Base-by-base conservation (phyloP, 1,140 invertebrate species). In the Lordiphosa stackelbergi region DNA sequence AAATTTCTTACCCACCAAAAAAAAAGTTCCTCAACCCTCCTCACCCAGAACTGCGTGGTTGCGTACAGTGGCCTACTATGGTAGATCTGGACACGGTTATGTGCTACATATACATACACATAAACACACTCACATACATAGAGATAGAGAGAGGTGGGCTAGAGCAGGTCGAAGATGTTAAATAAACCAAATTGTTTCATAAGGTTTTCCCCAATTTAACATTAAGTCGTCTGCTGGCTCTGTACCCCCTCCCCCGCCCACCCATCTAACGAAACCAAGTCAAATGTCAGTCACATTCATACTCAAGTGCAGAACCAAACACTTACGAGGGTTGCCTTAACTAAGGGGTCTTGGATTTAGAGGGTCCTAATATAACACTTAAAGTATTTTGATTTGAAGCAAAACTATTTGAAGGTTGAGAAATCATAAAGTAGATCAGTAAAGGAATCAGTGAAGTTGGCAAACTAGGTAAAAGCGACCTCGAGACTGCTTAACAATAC, bases 31-130 rank as follows among this genome's bases (percentile, higher is more conserved):
- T 55, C 40, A 73, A 65, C 28, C 28, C 28, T 31, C 28, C 28
- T 31, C 28, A 31, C 28, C 63, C 59, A 77, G 72, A 83, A 85
- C 73, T 85, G 79, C 85, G 85, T 87, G 81, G 81, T 85, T 87
- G 79, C 85, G 85, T 87, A 87, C 85, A 87, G 85, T 85, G 85
- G 73, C 83, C 85, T 86, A 72, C 85, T 86, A 87, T 87, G 85
- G 85, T 87, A 87, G 85, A 87, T 86, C 72, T 79, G 85, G 85
- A 87, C 85, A 84, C 69, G 34, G 57, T 38, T 38, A 24, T 51
- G 48, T 36, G 36, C 19, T 47, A 53, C 11, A 40, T 48, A 46
- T 45, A 62, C 53, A 51, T 12, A 58, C 22, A 66, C n/a, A 52
- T 2, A 52, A 9, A 46, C 12, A 41, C n/a, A 40, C 12, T 37